Percentiles rank a stretch among this genome's conserved stretches.
These are phyloP conservation scores for Autographa pulchrina DNA, from an alignment of 2,888 invertebrate species.

Conservation along the genomic window DNA sequence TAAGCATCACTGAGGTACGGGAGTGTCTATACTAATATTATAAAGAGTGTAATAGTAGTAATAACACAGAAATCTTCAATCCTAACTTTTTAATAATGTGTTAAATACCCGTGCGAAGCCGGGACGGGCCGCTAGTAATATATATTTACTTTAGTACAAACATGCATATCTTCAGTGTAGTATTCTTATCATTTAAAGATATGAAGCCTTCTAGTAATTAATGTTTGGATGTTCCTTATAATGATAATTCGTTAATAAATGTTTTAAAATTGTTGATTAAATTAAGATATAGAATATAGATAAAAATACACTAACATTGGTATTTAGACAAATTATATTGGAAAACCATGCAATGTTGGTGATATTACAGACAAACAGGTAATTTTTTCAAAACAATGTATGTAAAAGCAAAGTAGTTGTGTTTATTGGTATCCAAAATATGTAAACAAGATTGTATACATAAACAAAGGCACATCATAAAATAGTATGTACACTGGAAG, in stretches of 20 bases:
- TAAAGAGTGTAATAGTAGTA: too few relatives aligned
- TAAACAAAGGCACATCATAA: constrained; percentile 19
- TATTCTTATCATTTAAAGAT: constrained; percentile 42
- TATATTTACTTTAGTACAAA: background rate
- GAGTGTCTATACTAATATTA: too few relatives aligned
- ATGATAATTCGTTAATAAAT: constrained; percentile 27
- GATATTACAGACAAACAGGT: constrained; percentile 38
- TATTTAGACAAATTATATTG: constrained; percentile 1
- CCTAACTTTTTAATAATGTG: too few relatives aligned
- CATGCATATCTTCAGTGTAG: background rate
- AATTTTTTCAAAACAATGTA: constrained; percentile 32
- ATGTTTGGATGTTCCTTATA: constrained; percentile 11
- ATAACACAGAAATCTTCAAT: too few relatives aligned
- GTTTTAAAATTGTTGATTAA: constrained; percentile 39
- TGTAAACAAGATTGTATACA: constrained; percentile 28
- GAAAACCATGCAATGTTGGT: constrained; percentile 10
- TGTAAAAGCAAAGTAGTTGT: constrained; percentile 20
- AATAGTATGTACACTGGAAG: background rate
- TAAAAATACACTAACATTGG: background rate
- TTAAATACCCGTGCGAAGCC: too few relatives aligned
- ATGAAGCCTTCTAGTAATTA: constrained; percentile 27
- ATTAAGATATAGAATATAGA: constrained; percentile 28
- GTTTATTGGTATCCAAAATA: constrained; percentile 30
- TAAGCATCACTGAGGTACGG: too few relatives aligned
- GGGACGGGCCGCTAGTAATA: too few relatives aligned